phyloP scores from a whole-genome alignment of 2,113 vertebrate genomes.

The Mungos mungo region DNA sequence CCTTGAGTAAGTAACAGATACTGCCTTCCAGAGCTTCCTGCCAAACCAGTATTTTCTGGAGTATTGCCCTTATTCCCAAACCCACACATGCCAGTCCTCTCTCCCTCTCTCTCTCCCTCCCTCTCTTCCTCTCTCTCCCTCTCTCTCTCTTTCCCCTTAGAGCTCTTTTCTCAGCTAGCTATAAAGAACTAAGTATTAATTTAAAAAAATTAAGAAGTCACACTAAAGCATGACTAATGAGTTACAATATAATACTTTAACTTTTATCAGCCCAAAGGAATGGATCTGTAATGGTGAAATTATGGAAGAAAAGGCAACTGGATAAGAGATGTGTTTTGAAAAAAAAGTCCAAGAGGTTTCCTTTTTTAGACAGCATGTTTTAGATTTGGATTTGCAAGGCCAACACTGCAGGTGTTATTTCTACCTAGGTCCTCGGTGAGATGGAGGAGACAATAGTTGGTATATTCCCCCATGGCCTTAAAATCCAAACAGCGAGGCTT shows the following conservation, averaged over 20 bases:
- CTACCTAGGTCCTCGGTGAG: background rate
- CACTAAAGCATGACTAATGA: background rate
- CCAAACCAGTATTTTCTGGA: background rate
- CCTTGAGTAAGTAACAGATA: background rate
- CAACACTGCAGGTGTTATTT: background rate
- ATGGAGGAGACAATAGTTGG: background rate
- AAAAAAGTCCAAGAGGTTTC: background rate
- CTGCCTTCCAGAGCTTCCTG: background rate
- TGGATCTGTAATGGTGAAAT: background rate
- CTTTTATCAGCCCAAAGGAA: background rate
- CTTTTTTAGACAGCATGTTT: background rate
- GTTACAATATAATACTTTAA: background rate
- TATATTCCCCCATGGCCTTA: background rate
- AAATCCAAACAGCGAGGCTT: background rate
- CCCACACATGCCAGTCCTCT: background rate
- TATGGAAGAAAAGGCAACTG: background rate
- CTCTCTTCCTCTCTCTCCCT: too few relatives aligned
- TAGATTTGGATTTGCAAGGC: conserved; percentile 1
- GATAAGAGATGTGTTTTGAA: background rate
- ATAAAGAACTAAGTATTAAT: conserved; percentile 13
- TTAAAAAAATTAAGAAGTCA: background rate
- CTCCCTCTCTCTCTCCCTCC: too few relatives aligned
- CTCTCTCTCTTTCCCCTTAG: background rate
- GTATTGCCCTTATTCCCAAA: background rate
- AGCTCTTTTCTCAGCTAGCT: background rate